A percentile compares a stretch with the other conserved stretches of the same genome.
These are phyloP conservation scores for Gambusia holbrooki DNA, from an alignment of 2,113 vertebrate species.

Conservation along the genomic window DNA sequence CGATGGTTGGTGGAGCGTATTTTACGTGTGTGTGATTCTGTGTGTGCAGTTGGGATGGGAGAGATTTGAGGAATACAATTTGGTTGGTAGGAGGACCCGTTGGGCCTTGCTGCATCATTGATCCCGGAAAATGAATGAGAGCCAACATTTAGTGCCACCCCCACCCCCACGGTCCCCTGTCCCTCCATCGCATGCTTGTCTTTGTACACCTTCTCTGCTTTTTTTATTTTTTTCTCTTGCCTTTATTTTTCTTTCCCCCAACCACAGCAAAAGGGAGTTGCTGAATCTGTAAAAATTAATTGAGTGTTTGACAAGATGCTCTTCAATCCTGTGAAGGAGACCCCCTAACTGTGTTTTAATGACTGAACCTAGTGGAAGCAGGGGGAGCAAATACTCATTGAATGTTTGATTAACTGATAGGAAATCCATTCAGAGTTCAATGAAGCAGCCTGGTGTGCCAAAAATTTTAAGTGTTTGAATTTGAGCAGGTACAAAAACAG, in stretches of 20 bases:
- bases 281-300: constrained; percentile 22
- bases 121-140: constrained; percentile 67
- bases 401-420: constrained; percentile 30
- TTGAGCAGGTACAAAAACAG: constrained; percentile 54
- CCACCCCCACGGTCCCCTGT: too few relatives aligned
- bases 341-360: constrained; percentile 12
- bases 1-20: constrained; percentile 69
- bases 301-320: constrained; percentile 4
- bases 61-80: constrained; percentile 61
- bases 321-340: constrained; percentile 3
- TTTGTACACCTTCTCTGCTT: constrained; percentile 20
- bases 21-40: constrained; percentile 63
- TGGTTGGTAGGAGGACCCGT: constrained; percentile 64
- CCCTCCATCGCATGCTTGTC: constrained; percentile 38
- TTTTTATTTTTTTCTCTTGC: constrained; percentile 7
- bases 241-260: background rate
- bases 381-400: constrained; percentile 14
- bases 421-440: constrained; percentile 44
- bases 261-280: constrained; percentile 4
- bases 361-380: constrained; percentile 15
- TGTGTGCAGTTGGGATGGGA: constrained; percentile 53
- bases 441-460: constrained; percentile 37
- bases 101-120: constrained; percentile 72
- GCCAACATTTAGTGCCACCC: constrained; percentile 58
- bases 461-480: constrained; percentile 27